Evolutionary conservation across 1,140 invertebrate species (phyloP).

Genomic region (Neotoxoptera formosana): DNA sequence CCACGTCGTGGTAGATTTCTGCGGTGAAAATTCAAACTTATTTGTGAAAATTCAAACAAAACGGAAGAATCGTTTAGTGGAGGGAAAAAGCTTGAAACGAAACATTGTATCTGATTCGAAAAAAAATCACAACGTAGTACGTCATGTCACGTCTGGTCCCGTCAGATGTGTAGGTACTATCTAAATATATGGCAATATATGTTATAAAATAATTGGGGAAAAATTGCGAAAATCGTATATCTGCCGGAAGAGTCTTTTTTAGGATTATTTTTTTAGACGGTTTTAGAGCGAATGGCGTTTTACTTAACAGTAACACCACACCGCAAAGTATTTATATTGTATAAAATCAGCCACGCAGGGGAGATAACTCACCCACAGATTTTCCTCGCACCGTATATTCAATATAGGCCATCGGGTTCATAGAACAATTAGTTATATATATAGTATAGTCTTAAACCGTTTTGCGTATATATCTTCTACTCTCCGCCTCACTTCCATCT

Average conservation of each 20-base stretch:
- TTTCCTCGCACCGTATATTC: not conserved
- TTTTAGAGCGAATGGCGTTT: not conserved
- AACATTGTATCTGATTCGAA: not conserved
- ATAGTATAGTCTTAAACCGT: not conserved
- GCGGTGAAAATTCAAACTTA: not conserved
- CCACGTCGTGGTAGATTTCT: not conserved
- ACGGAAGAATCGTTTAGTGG: not conserved
- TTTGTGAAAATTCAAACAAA: not conserved
- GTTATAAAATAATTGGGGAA: not conserved
- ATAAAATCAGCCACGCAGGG: not conserved
- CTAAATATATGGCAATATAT: not conserved
- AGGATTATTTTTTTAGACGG: not conserved
- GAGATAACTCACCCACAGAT: not conserved
- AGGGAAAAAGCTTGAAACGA: not conserved
- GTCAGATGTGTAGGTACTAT: not conserved
- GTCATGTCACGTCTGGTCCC: not conserved
- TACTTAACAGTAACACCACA: not conserved
- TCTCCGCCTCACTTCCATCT: not conserved
- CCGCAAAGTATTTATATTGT: too few relatives aligned
- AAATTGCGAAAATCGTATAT: not conserved
- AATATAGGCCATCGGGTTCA: not conserved
- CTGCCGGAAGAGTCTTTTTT: not conserved
- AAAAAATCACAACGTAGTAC: not conserved
- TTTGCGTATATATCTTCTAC: not conserved
- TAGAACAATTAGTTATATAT: not conserved